phyloP scores from a whole-genome alignment of 2,888 invertebrate genomes.

The Trachelus troglodyta region DNA sequence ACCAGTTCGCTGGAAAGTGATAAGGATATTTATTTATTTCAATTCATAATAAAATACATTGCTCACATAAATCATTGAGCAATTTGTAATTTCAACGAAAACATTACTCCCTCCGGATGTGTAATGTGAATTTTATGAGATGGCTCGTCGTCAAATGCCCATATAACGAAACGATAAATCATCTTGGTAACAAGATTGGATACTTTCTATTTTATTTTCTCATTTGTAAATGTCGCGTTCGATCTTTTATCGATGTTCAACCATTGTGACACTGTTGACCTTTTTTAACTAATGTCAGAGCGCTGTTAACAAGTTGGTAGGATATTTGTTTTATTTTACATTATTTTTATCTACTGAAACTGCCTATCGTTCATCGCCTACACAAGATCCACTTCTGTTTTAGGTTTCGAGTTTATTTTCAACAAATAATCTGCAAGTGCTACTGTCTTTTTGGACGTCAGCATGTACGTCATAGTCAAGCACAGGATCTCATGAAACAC shows the following conservation, averaged over 20 bases:
- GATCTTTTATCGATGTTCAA: background rate
- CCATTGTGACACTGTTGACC: background rate
- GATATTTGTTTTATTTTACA: background rate
- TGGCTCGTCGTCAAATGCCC: background rate
- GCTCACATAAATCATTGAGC: background rate
- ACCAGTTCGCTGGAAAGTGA: background rate
- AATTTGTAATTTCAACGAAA: background rate
- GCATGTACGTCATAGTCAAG: slow-evolving; percentile 68
- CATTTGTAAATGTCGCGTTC: background rate
- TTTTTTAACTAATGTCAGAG: background rate
- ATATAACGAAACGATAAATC: background rate
- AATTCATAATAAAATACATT: background rate
- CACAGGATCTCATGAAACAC: slow-evolving; percentile 44
- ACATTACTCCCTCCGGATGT: background rate
- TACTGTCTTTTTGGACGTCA: slow-evolving; percentile 69
- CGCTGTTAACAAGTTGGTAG: background rate
- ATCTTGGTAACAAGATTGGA: background rate
- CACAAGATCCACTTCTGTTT: slow-evolving; percentile 16
- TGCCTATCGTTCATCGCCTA: slow-evolving; percentile 3
- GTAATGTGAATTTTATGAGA: background rate
- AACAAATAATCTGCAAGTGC: slow-evolving; percentile 58
- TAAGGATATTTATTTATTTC: background rate
- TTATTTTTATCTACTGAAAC: slow-evolving; percentile 3
- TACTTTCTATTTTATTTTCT: background rate
- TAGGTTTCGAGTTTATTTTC: slow-evolving; percentile 64